Evolutionary conservation across 2,888 invertebrate genomes (phyloP), one percentile per base, ranked within the genome.

Genomic region (Cephus sareptanus): DNA sequence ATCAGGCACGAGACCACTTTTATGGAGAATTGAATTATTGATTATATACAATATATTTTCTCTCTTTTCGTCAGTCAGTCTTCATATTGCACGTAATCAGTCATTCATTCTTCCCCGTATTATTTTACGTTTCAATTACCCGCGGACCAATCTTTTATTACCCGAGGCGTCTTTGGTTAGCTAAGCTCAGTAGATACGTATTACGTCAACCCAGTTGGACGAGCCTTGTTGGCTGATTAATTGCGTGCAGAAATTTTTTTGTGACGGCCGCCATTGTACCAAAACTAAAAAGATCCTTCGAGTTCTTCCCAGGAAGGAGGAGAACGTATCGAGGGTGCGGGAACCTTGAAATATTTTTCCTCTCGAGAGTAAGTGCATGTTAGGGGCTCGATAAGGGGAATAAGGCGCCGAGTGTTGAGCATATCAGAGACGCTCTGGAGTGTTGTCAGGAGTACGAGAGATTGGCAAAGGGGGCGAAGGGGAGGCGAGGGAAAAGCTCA

Each of bases 161-260:
- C 40, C 15, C 40, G 40, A 56, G 23, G 40, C 23, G 23, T 9
- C 40, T 6, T 23, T 56, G 40, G 40, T 56, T 56, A 23, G 9
- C 9, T 56, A 23, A 6, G 40, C 40, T 56, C 40, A 9, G 1
- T 15, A 40, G 40, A 56, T 56, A 56, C 40, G 40, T 56, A 23
- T 56, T 23, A 56, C 23, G 15, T 23, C 23, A 23, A 23, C 40
- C 40, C 40, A 23, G 40, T 56, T 56, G 40, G 23, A 9, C 23
- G 23, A 79, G 77, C 79, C 76, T 74, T 74, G 79, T 83, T 82
- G 75, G 78, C 75, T 82, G 81, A 84, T 84, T 84, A 84, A 84
- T 84, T 84, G 80, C 79, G 74, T 75, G 74, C 82, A 82, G 75
- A 84, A 82, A 82, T 81, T 81, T 78, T 78, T 70, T 68, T 79